These are phyloP conservation scores for Parotocinclus haroldoi DNA, from an alignment of 2,797 vertebrate genomes.

Conservation along the genomic window DNA sequence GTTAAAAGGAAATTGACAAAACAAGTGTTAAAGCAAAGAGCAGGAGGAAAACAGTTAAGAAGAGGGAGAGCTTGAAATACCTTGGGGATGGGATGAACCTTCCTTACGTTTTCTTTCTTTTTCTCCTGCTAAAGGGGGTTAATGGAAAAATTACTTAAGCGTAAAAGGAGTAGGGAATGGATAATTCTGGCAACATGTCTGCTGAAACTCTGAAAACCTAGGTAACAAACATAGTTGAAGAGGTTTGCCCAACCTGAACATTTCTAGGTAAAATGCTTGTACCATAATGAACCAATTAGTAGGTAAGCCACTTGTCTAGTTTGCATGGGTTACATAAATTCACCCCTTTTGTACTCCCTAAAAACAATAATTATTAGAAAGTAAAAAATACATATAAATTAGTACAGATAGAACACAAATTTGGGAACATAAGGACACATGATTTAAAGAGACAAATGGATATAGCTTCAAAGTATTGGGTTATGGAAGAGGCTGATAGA, in stretches of 20 bases:
- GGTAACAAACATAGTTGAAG: too few species aligned
- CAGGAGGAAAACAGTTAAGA: conserved; percentile 29
- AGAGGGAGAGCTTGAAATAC: conserved; percentile 73
- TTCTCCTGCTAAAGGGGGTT: conserved; percentile 73
- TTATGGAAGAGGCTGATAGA: not conserved
- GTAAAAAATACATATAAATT: conserved; percentile 6
- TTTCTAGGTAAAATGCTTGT: too few species aligned
- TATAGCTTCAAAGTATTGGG: too few species aligned
- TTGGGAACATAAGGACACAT: not conserved
- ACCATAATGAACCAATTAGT: not conserved
- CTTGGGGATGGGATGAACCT: conserved; percentile 75
- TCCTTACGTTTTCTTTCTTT: conserved; percentile 85
- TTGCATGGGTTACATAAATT: conserved; percentile 15
- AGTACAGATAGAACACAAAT: conserved; percentile 3
- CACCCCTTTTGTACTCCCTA: conserved; percentile 4
- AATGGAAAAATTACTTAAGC: conserved; percentile 47
- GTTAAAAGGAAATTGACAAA: conserved; percentile 21
- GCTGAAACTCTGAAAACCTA: conserved; percentile 19
- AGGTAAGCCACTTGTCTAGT: too few species aligned
- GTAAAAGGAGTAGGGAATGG: not conserved
- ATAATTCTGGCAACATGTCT: conserved; percentile 1
- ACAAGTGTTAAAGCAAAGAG: conserved; percentile 8
- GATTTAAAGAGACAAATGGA: not conserved
- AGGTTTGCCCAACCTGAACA: too few species aligned
- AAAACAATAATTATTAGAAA: conserved; percentile 23